Percentiles rank a stretch among this genome's conserved stretches.
These are phyloP conservation scores for Cremastinae sp. DNA, from an alignment of 2,888 invertebrate genomes.

Conservation along the genomic window DNA sequence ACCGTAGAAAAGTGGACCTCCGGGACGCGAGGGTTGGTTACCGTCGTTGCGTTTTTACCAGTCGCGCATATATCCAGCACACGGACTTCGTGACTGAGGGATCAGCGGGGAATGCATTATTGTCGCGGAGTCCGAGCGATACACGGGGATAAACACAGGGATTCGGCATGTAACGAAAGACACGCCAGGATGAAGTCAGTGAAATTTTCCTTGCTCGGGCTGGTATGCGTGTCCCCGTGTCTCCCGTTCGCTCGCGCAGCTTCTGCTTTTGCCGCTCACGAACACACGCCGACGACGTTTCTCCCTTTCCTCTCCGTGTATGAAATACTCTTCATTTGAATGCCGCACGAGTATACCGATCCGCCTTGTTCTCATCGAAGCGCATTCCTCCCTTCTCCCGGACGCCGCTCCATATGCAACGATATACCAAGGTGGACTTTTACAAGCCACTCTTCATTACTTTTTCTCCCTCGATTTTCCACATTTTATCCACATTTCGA, in stretches of 20 bases:
- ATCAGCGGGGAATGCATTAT: constrained; percentile 64
- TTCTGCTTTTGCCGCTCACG: constrained; percentile 40
- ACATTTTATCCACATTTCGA: too few relatives aligned
- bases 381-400: constrained; percentile 66
- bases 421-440: constrained; percentile 62
- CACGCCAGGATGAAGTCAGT: constrained; percentile 1
- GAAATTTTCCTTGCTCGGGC: constrained; percentile 30
- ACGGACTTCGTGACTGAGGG: constrained; percentile 61
- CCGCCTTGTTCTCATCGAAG: constrained; percentile 71
- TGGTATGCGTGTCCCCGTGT: background rate
- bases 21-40: constrained; percentile 41
- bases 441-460: constrained; percentile 58
- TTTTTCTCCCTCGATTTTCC: too few relatives aligned
- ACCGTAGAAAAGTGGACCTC: constrained; percentile 61
- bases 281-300: too few relatives aligned
- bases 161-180: constrained; percentile 12
- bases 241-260: constrained; percentile 34
- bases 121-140: constrained; percentile 45
- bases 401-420: constrained; percentile 65
- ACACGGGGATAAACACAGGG: too few relatives aligned
- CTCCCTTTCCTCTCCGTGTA: too few relatives aligned
- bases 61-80: constrained; percentile 48
- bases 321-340: constrained; percentile 73
- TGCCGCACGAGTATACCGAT: constrained; percentile 72
- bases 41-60: constrained; percentile 48